phyloP scores from a whole-genome alignment of 2,113 vertebrate species.

The Spea multiplicata region DNA sequence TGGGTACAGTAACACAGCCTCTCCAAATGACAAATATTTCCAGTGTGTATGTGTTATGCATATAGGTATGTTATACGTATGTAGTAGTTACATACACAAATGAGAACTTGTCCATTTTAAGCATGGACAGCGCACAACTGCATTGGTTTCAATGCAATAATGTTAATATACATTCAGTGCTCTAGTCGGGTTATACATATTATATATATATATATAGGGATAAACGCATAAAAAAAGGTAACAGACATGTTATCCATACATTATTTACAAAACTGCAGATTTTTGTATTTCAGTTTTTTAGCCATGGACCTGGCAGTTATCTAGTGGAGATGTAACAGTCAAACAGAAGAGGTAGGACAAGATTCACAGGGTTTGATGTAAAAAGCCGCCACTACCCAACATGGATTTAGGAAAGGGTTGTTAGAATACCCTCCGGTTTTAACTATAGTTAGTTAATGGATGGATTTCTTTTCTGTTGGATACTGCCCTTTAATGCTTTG shows the following conservation, averaged over 20 bases:
- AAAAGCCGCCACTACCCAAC: neutral
- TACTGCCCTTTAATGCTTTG: too few species aligned
- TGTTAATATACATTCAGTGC: neutral
- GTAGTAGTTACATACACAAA: neutral
- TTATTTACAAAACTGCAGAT: neutral
- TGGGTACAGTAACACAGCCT: too few species aligned
- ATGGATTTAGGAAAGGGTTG: neutral
- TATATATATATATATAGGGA: neutral
- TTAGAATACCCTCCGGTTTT: neutral
- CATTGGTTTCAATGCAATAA: neutral
- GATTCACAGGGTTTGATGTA: conserved; percentile 14
- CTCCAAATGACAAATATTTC: too few species aligned
- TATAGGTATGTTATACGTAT: too few species aligned
- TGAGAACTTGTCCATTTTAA: neutral
- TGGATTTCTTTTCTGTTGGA: too few species aligned
- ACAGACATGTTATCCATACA: neutral
- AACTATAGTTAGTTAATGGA: neutral
- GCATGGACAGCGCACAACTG: neutral
- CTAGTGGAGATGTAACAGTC: conserved; percentile 18
- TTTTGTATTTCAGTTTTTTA: neutral
- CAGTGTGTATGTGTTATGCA: too few species aligned
- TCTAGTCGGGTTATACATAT: neutral
- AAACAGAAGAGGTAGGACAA: conserved; percentile 27
- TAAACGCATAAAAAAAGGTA: neutral
- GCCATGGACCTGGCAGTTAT: neutral